Conservation (phyloP, 2,888 invertebrate species). For the Leptogaster cylindrica region DNA sequence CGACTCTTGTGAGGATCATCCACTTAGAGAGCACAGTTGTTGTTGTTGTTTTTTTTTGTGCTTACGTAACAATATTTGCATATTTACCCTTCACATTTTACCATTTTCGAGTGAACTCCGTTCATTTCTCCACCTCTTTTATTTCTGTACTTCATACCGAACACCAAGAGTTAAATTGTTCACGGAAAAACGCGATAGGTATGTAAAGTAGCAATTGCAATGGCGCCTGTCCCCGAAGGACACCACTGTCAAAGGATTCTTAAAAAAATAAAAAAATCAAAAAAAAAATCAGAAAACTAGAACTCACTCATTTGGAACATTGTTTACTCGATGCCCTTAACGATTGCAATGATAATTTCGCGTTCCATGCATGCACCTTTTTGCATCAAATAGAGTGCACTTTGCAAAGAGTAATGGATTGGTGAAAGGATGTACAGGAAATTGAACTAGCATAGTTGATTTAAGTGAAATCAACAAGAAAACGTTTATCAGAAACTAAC, state of each 20-base stretch:
- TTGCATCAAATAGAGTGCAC: no score
- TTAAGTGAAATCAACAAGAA: no score
- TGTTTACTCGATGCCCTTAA: conserved; percentile 5
- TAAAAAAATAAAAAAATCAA: no score
- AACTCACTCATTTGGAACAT: not conserved
- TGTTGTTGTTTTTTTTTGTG: no score
- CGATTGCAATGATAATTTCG: not conserved
- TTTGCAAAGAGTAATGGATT: no score
- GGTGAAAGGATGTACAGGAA: no score
- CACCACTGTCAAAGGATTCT: not conserved
- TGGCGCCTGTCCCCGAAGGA: conserved; percentile 1
- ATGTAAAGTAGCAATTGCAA: conserved; percentile 23
- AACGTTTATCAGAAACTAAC: no score
- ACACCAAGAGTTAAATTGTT: conserved; percentile 35
- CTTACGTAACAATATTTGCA: conserved; percentile 35
- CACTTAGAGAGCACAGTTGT: conserved; percentile 35
- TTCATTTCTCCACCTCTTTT: conserved; percentile 27
- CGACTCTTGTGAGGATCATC: conserved; percentile 13
- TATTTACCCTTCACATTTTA: conserved; percentile 36
- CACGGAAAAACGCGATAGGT: conserved; percentile 15
- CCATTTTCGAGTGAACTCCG: conserved; percentile 18
- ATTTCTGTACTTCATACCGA: no score
- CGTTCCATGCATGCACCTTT: no score
- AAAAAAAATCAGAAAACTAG: no score
- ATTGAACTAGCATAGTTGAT: no score